Evolutionary conservation across 1,140 invertebrate genomes (phyloP).

Genomic region (Apis florea): DNA sequence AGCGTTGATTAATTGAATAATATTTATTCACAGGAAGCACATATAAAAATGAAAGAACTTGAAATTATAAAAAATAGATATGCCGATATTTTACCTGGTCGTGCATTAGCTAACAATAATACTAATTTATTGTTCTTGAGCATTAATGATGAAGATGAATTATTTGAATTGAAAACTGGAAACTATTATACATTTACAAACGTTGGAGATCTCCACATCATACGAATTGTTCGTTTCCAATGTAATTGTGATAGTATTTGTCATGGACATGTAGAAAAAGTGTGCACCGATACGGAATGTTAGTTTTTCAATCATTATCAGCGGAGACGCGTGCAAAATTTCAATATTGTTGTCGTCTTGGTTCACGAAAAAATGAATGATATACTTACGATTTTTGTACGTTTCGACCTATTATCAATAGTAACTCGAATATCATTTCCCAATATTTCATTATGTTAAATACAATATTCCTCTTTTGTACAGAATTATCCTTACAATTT

Average conservation of each 20-base stretch:
- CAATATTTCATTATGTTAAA: too few relatives aligned
- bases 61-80: constrained; percentile 29
- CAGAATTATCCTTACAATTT: too few relatives aligned
- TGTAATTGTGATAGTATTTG: constrained; percentile 60
- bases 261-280: constrained; percentile 32
- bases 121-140: constrained; percentile 61
- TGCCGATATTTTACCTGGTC: constrained; percentile 51
- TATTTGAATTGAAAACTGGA: constrained; percentile 53
- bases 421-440: not conserved
- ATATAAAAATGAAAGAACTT: constrained; percentile 26
- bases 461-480: too few relatives aligned
- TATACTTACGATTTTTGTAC: too few relatives aligned
- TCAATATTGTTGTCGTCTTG: constrained; percentile 48
- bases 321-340: not conserved
- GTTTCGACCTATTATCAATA: not conserved
- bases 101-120: constrained; percentile 57
- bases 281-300: constrained; percentile 41
- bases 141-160: constrained; percentile 65
- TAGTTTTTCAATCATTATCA: constrained; percentile 31
- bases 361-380: constrained; percentile 16
- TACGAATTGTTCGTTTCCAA: constrained; percentile 61
- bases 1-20: not conserved
- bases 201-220: constrained; percentile 66
- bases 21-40: constrained; percentile 28
- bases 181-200: constrained; percentile 59